Conservation (phyloP, 1,140 invertebrate genomes). For the Magallana angulata region DNA sequence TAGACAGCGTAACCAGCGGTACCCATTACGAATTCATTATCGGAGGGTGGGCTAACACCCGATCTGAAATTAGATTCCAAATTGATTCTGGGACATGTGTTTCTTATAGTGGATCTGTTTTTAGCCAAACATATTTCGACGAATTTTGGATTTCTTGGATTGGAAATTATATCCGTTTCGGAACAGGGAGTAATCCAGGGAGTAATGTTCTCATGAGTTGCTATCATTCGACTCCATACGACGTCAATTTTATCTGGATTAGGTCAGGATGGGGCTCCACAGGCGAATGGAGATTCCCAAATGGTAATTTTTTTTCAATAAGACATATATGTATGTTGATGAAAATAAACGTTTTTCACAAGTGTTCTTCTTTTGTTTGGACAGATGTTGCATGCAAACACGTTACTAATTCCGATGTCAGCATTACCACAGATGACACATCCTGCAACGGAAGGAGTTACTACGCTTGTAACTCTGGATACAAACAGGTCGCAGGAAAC, state of each 20-base stretch:
- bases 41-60: neutral
- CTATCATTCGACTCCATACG: neutral
- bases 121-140: neutral
- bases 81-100: neutral
- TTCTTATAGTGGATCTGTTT: neutral
- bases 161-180: neutral
- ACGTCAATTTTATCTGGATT: neutral
- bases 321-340: too few relatives aligned
- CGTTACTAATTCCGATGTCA: neutral
- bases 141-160: neutral
- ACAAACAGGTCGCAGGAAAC: conserved; percentile 3
- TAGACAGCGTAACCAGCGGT: neutral
- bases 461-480: neutral
- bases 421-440: neutral
- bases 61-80: neutral
- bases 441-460: neutral
- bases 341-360: too few relatives aligned
- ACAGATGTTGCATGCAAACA: neutral
- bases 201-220: neutral
- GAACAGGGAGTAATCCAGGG: neutral
- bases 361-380: neutral
- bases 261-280: neutral
- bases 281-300: neutral
- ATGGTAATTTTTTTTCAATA: neutral
- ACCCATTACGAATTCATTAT: neutral